Evolutionary conservation across 2,797 vertebrate genomes (phyloP), one percentile per base, ranked within the genome.

Genomic region (Gymnopithys bicolor): DNA sequence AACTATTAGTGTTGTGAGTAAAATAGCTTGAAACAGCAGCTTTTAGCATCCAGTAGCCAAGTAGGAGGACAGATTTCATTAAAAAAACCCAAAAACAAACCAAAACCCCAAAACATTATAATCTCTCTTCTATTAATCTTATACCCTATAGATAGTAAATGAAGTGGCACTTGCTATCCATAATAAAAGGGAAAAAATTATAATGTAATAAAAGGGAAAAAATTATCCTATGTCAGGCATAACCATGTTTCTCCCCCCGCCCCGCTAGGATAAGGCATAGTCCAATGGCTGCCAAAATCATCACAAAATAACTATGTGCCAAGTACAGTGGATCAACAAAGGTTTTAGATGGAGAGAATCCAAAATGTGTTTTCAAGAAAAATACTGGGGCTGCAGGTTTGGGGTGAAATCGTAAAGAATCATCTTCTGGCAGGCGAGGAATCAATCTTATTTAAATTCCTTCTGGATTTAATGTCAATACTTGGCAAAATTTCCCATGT

Each of bases 321-420:
- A 90, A 90, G 59, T 78, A 76, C 19, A 77, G 63, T 70, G 81
- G 84, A 93, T 84, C 60, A 84, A 46, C 5, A 71, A 84, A 95
- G 15, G 70, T 87, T 96, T 95, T 93, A 84, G 46, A 81, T 95
- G 94, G 93, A 87, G 39, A 79, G 16, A 94, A 94, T 89, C 85
- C 94, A 97, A 96, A 92, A 76, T 51, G 62, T 45, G 24, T 77
- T 92, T 94, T 83, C 56, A 90, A 91, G 86, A 77, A 81, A 96
- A 96, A 93, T 68, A 87, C 19, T 24, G 11, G 11, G 45, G 7
- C n/a, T 82, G n/a, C 52, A 94, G 35, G 23, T 89, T 96, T 93
- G 62, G 71, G 55, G 46, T 94, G 60, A 93, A 90, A 90, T 84
- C 46, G 75, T 82, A 84, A 96, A 94, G 69, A 91, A 51, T 12